Evolutionary conservation across 1,140 invertebrate genomes (phyloP).

Genomic region (Drosophila funebris): DNA sequence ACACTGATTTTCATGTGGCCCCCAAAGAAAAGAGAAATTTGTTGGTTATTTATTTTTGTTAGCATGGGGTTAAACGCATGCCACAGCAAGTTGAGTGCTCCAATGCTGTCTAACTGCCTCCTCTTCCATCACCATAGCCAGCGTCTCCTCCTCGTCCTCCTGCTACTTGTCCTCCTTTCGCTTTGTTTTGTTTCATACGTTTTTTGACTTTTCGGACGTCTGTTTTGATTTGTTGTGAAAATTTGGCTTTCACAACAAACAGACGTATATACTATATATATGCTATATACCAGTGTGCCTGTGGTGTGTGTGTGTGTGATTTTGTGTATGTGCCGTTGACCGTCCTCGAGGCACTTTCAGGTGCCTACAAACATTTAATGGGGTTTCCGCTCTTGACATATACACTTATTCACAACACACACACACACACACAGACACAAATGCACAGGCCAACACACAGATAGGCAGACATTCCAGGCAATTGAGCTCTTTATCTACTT

Average conservation of each 20-base stretch:
- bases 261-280: background rate
- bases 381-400: conserved; percentile 79
- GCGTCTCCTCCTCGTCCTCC: background rate
- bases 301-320: background rate
- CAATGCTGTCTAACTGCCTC: conserved; percentile 28
- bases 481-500: conserved; percentile 36
- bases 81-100: conserved; percentile 35
- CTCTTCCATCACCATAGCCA: too few relatives aligned
- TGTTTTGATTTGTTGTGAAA: conserved; percentile 81
- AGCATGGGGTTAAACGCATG: conserved; percentile 44
- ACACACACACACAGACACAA: conserved; percentile 19
- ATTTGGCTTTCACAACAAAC: conserved; percentile 76
- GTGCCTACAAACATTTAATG: conserved; percentile 76
- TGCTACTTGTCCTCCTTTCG: conserved; percentile 21
- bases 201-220: conserved; percentile 56
- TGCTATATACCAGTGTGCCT: background rate
- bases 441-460: conserved; percentile 19
- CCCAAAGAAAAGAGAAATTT: conserved; percentile 75
- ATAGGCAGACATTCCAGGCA: conserved; percentile 34
- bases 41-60: conserved; percentile 58
- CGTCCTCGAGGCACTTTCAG: conserved; percentile 40
- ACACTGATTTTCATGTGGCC: conserved; percentile 26
- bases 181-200: conserved; percentile 53
- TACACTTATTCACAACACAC: too few relatives aligned
- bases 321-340: conserved; percentile 14